Evolutionary conservation across 2,797 vertebrate species (phyloP).

Genomic region (Philypnodon macrostomus): DNA sequence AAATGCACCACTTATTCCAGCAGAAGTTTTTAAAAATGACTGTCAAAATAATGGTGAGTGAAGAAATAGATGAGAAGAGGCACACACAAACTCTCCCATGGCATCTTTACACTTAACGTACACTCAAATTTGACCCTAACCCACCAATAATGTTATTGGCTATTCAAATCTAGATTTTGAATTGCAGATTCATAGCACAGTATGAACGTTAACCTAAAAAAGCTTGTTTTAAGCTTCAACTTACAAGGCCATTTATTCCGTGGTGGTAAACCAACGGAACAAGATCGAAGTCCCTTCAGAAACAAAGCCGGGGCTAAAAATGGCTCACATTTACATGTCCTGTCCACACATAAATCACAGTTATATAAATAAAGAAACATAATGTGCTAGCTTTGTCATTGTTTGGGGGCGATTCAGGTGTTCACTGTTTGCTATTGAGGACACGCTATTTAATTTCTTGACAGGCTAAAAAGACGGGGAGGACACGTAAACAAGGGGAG

Average conservation of each 20-base stretch:
- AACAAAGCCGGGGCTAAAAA: slow-evolving; percentile 47
- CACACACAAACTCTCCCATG: slow-evolving; percentile 10
- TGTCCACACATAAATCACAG: slow-evolving; percentile 51
- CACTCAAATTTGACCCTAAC: no score
- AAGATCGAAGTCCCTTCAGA: slow-evolving; percentile 30
- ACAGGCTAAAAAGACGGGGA: slow-evolving; percentile 25
- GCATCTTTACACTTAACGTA: no score
- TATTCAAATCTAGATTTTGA: no score
- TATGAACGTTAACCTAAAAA: slow-evolving; percentile 49
- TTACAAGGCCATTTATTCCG: slow-evolving; percentile 48
- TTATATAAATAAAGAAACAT: slow-evolving; percentile 45
- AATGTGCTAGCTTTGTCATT: slow-evolving; percentile 23
- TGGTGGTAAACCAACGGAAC: slow-evolving; percentile 22
- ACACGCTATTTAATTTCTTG: not conserved
- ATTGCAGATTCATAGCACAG: no score
- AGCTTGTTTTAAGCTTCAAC: slow-evolving; percentile 39
- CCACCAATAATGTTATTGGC: no score
- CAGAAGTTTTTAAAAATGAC: slow-evolving; percentile 56
- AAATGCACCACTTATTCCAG: slow-evolving; percentile 67
- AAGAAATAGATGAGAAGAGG: slow-evolving; percentile 17
- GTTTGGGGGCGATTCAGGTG: slow-evolving; percentile 17
- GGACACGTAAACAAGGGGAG: slow-evolving; percentile 41
- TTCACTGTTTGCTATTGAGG: slow-evolving; percentile 17
- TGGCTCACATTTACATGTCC: slow-evolving; percentile 38
- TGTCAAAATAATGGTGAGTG: slow-evolving; percentile 56